Base-by-base conservation (phyloP, 2,888 invertebrate species). In the Parnassius glacialis region DNA sequence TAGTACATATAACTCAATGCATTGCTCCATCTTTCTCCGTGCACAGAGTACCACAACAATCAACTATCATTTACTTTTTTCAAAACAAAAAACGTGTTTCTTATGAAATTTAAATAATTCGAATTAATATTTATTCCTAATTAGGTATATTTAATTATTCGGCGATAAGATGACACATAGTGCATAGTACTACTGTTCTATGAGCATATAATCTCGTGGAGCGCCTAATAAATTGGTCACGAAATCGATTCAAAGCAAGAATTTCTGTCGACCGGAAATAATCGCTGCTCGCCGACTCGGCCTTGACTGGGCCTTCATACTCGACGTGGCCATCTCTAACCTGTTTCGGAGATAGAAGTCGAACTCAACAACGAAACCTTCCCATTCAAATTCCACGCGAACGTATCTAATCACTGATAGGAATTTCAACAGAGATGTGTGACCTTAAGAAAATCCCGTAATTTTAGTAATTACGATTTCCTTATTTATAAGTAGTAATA, bases 281-380 rank as follows among this genome's bases (percentile, higher is more conserved):
- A 62, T 68, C 57, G 62, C 62, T 61, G 62, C 68, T 68, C 60
- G 68, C 64, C 56, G 62, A 60, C 20, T 59, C 68, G 71, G 62
- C 72, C 72, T 72, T 72, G 71, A 66, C 62, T 66, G 68, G 67
- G 72, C 70, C 65, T 70, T 59, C 64, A 56, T 48, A 64, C 55
- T 45, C 45, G 53, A 64, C 61, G 56, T 62, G 68, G 62, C 67
- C 63, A 59, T 60, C 63, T 64, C 59, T 62, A 70, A 70, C 71
- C 68, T 65, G 70, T 72, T 70, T 69, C 57, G 9, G 52, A 62
- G 62, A 57, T 57, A 52, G 57, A 57, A 43, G 25, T 51, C 51
- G 44, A 41, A 20, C 57, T 44, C 42, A 9, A 11, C 45, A 45
- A 45, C 44, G 44, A 44, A 52, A 61, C 61, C 41, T 47, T 34